Evolutionary conservation across 2,113 vertebrate species (phyloP).

Genomic region (Peromyscus californicus): DNA sequence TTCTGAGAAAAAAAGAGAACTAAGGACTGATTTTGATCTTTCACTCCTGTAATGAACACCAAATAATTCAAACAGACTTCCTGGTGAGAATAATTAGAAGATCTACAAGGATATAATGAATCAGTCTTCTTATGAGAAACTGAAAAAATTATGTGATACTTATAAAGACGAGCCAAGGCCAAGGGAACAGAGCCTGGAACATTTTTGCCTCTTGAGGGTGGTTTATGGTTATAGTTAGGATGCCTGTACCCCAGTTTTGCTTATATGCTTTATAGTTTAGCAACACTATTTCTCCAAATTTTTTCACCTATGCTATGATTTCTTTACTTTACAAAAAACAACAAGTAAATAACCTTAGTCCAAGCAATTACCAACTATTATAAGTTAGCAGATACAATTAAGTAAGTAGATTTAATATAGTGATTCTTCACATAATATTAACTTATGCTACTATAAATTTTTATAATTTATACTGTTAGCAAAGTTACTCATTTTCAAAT

Average conservation of each 20-base stretch:
- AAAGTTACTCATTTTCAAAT: slow-evolving; percentile 2
- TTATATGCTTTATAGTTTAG: neutral
- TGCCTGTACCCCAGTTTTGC: neutral
- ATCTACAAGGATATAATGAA: neutral
- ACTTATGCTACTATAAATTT: neutral
- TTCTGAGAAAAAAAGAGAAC: neutral
- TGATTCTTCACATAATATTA: neutral
- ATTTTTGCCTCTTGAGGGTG: neutral
- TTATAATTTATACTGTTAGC: neutral
- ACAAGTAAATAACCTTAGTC: neutral
- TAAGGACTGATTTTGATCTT: neutral
- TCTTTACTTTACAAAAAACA: neutral
- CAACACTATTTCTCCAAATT: neutral
- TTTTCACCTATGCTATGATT: neutral
- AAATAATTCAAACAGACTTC: slow-evolving; percentile 48
- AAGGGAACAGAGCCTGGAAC: neutral
- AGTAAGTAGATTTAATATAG: neutral
- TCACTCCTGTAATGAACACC: neutral
- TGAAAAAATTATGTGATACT: neutral
- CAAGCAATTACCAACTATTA: neutral
- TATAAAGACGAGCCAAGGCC: neutral
- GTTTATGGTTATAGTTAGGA: neutral
- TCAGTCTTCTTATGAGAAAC: neutral
- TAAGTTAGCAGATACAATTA: neutral
- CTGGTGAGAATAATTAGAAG: neutral